Conservation (phyloP, 2,113 vertebrate species). For the Halichoerus grypus region DNA sequence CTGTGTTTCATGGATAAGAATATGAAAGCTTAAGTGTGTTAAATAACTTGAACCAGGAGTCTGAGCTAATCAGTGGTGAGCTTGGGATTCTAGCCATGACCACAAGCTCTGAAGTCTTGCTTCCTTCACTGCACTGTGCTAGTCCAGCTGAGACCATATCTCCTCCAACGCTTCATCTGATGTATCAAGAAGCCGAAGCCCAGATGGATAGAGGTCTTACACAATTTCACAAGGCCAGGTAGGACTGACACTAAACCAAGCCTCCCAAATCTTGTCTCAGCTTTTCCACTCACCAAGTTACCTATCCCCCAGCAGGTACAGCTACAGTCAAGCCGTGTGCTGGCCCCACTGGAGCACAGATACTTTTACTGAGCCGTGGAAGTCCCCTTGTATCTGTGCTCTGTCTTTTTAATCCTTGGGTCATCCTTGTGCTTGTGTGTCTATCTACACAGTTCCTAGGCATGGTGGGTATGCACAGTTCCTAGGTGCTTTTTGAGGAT, state of each 20-base stretch:
- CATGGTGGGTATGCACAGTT: rapidly evolving
- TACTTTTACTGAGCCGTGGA: background rate
- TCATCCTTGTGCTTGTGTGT: background rate
- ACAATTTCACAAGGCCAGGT: background rate
- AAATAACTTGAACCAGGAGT: background rate
- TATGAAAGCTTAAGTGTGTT: background rate
- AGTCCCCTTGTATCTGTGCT: background rate
- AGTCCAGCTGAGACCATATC: background rate
- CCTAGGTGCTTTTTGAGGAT: background rate
- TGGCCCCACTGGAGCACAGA: background rate
- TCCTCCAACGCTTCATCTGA: too few relatives aligned
- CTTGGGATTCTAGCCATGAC: background rate
- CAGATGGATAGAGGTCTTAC: background rate
- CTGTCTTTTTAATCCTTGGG: background rate
- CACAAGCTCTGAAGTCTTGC: background rate
- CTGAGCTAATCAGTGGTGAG: background rate
- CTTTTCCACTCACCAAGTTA: background rate
- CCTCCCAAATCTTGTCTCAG: background rate
- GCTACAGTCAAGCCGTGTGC: rapidly evolving
- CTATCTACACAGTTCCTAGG: background rate
- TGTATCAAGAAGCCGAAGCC: background rate
- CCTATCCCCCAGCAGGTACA: background rate
- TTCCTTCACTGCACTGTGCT: background rate
- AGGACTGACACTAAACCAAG: background rate
- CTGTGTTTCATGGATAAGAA: background rate